phyloP scores from a whole-genome alignment of 2,797 vertebrate genomes.

The Halcyon badia region DNA sequence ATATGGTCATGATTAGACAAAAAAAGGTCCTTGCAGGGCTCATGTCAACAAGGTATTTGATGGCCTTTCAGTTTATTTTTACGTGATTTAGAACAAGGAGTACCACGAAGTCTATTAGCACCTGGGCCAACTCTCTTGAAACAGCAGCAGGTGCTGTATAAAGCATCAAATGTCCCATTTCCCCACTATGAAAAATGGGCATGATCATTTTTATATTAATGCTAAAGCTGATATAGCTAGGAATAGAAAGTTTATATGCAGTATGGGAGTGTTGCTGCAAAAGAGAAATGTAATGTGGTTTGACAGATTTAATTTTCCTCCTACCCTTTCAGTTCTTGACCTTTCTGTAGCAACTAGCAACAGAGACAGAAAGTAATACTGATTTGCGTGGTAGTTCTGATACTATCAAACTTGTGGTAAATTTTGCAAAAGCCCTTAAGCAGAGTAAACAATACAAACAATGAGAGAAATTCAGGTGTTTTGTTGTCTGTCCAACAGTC shows the following conservation, averaged over 20 bases:
- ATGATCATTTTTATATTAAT: background rate
- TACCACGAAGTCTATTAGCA: background rate
- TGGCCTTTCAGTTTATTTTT: background rate
- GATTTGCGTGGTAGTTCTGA: background rate
- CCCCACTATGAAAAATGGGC: background rate
- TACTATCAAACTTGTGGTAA: background rate
- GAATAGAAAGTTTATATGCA: background rate
- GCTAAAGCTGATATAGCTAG: background rate
- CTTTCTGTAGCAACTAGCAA: conserved; percentile 14
- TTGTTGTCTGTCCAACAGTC: background rate
- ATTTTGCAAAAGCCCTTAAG: background rate
- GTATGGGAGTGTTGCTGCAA: background rate
- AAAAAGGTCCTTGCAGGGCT: background rate
- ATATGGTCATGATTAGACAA: background rate
- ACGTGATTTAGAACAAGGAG: background rate
- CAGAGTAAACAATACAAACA: background rate
- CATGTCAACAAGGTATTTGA: background rate
- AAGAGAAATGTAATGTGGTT: conserved; percentile 7
- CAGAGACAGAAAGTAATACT: background rate
- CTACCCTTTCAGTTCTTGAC: conserved; percentile 30
- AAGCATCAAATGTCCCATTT: background rate
- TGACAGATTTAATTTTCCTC: conserved; percentile 23
- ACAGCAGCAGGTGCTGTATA: background rate
- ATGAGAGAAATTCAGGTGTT: background rate
- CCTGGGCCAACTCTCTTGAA: background rate